Base-by-base conservation (phyloP, 2,797 vertebrate genomes). In the Allobates femoralis region DNA sequence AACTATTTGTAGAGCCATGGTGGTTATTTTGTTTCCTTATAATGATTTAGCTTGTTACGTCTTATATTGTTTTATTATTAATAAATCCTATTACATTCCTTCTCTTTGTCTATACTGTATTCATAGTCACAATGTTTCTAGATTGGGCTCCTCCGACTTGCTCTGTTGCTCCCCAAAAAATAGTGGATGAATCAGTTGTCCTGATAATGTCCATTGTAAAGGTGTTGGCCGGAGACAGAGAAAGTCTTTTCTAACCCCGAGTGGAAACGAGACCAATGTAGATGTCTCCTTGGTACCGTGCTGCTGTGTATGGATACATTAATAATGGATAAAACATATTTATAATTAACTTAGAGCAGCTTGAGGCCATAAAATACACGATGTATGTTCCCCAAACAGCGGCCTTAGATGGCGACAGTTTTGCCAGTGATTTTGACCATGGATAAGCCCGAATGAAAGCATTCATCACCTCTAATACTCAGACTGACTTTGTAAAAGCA, bases 291-390 rank as follows among this genome's bases (percentile, higher is more conserved):
- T 34, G 41, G 21, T 46, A 46, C 30, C 18, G 7, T 34, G 14
- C 66, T 21, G 32, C 32, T 69, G 32, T 69, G n/a, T 46, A 19
- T 41, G 3, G 30, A 46, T n/a, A 46, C 21, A 71, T 71, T 46
- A 71, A 41, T 46, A 71, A 71, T 71, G 67, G 67, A 46, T 71
- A 14, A 46, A n/a, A 46, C 67, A 71, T 41, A 71, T 71, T 71
- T 71, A 71, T 71, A 71, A 71, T 71, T 71, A 71, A 41, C 67
- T 41, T n/a, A 71, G 19, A 71, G 67, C 67, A 46, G 67, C 67
- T 41, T 71, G 67, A 41, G 67, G 67, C 34, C 23, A 46, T 41
- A 46, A 71, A 41, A 71, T 71, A 23, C 67, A 41, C 21, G n/a
- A 18, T 69, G 66, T 37, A 37, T 32, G 21, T 8, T 46, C 34